A percentile compares a stretch with the other conserved stretches of the same genome.
Evolutionary conservation across 2,797 vertebrate genomes (phyloP).

Genomic region (Periparus ater): DNA sequence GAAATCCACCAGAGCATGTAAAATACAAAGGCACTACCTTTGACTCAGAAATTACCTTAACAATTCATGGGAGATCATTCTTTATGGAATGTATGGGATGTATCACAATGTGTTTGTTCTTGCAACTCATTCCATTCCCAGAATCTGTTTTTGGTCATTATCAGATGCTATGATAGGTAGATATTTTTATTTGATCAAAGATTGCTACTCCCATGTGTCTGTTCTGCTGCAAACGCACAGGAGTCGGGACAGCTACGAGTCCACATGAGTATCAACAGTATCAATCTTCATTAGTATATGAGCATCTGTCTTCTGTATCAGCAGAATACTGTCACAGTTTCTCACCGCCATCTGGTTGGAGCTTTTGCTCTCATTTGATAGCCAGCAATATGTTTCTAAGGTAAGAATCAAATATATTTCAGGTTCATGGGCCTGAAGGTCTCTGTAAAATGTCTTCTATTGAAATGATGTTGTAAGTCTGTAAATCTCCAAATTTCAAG

Average conservation of each 20-base stretch:
- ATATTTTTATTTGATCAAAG: neutral
- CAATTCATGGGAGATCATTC: neutral
- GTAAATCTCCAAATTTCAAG: neutral
- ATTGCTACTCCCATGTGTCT: neutral
- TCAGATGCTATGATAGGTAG: neutral
- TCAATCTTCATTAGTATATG: neutral
- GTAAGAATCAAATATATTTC: neutral
- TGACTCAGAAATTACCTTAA: neutral
- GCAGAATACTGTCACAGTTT: neutral
- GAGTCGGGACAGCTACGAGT: fast-evolving
- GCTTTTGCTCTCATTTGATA: neutral
- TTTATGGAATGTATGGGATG: neutral
- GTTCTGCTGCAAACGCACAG: neutral
- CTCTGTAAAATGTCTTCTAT: neutral
- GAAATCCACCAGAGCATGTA: neutral
- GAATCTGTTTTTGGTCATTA: neutral
- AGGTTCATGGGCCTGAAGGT: neutral
- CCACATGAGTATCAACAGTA: neutral
- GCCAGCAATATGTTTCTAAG: neutral
- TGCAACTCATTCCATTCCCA: neutral
- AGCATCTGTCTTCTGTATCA: neutral
- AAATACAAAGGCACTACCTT: neutral
- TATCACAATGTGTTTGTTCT: neutral
- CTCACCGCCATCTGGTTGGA: neutral
- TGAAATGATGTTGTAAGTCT: neutral